phyloP scores from a whole-genome alignment of 2,888 invertebrate species.

The Folsomia manolachei region DNA sequence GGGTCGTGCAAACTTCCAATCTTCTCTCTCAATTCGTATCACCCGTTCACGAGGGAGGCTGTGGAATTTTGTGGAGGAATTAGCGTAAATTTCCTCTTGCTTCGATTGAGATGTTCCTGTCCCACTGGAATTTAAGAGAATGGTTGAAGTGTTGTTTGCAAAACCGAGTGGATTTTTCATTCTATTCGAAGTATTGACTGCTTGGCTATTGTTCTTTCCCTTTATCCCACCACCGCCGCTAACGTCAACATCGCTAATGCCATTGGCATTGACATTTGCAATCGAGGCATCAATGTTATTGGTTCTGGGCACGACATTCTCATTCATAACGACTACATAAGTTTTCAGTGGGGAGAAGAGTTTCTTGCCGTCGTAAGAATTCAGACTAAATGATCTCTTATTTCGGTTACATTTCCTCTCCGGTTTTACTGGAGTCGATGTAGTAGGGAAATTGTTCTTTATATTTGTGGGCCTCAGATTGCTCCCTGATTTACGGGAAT shows the following conservation, averaged over 20 bases:
- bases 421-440: conserved; percentile 40
- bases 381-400: conserved; percentile 47
- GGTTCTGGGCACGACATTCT: conserved; percentile 40
- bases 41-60: conserved; percentile 42
- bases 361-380: conserved; percentile 46
- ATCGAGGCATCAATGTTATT: conserved; percentile 10
- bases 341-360: conserved; percentile 48
- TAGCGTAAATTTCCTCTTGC: neutral
- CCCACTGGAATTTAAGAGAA: neutral
- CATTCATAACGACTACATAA: conserved; percentile 47
- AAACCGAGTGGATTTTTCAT: conserved; percentile 27
- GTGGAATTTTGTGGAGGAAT: conserved; percentile 30
- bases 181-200: conserved; percentile 17
- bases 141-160: conserved; percentile 25
- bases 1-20: conserved; percentile 14
- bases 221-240: neutral
- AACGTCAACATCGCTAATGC: neutral
- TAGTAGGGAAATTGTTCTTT: neutral
- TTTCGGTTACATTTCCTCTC: conserved; percentile 41
- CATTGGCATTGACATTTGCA: neutral
- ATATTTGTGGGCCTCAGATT: neutral
- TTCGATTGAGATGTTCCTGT: conserved; percentile 7
- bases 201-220: conserved; percentile 15
- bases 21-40: conserved; percentile 41
- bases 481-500: neutral